Percentiles rank a stretch among this genome's conserved stretches.
phyloP scores from a whole-genome alignment of 2,113 vertebrate species.

The Oceanodroma tethys region DNA sequence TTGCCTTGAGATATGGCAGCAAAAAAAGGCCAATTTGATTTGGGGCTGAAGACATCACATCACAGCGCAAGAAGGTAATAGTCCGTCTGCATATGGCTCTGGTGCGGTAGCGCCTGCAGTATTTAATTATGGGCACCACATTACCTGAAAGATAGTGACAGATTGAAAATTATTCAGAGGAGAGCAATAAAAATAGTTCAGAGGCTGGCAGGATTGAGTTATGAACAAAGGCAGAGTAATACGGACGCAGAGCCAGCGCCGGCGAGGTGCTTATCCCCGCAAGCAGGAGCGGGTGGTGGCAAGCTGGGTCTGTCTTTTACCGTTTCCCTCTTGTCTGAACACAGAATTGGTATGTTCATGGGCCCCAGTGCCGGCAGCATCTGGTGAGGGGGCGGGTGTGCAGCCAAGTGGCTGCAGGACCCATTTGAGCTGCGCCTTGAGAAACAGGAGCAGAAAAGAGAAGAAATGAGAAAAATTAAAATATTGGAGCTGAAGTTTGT shows the following conservation, averaged over 20 bases:
- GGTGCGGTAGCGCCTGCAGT: slow-evolving; percentile 36
- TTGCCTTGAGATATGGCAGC: slow-evolving; percentile 66
- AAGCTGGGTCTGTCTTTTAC: background rate
- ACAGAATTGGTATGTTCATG: background rate
- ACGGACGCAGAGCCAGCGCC: fast-evolving
- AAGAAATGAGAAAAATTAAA: background rate
- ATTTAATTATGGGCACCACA: slow-evolving; percentile 64
- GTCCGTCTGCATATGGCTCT: slow-evolving; percentile 48
- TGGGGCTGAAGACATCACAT: slow-evolving; percentile 53
- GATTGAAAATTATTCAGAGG: slow-evolving; percentile 66
- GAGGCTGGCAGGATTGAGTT: slow-evolving; percentile 51
- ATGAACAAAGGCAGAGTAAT: slow-evolving; percentile 25
- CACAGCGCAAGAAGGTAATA: slow-evolving; percentile 42
- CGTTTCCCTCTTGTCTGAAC: background rate
- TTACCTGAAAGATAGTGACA: slow-evolving; percentile 62
- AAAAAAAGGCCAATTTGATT: slow-evolving; percentile 63
- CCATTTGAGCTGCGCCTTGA: background rate
- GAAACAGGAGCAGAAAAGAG: background rate
- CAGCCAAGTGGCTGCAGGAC: background rate
- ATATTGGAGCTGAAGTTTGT: background rate
- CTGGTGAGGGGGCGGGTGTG: background rate
- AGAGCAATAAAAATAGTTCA: slow-evolving; percentile 62
- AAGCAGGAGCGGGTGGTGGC: background rate
- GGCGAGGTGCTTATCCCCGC: background rate
- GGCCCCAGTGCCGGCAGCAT: background rate